Evolutionary conservation across 2,888 invertebrate genomes (phyloP), one percentile per base, ranked within the genome.

Genomic region (Syrista parreyssii): DNA sequence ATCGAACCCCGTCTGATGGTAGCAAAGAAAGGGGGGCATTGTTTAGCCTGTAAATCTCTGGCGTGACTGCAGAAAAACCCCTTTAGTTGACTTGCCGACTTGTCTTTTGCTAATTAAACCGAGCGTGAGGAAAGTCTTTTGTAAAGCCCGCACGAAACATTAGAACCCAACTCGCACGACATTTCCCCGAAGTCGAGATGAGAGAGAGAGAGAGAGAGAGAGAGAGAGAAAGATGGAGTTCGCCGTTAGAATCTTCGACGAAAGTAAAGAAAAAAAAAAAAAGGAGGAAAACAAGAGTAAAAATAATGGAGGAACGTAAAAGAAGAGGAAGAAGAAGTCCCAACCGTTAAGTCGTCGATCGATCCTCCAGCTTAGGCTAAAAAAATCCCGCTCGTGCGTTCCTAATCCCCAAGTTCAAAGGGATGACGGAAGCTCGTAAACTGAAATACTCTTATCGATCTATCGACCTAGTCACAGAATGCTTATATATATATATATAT

Each of bases 61-160:
- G 31, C 71, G 71, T 33, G 71, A 71, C 32, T 32, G 31, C 6
- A 12, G 31, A 71, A 32, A 71, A 12, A 31, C 4, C 9, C 31
- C 31, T 71, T 71, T 23, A 55, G 55, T 55, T 23, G 9, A 23
- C 55, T 55, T 55, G 55, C 55, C 55, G 55, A 55, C 71, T 71
- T 71, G 71, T 33, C 32, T 71, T 71, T 32, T n/a, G 71, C 71
- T 71, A 71, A 71, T 71, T 71, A 33, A 71, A 71, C 71, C 71
- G 15, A 33, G 71, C 71, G 32, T 31, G 32, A 33, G 71, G 71
- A 33, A 71, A 71, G 71, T 71, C 71, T 71, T 71, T 71, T 32
- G 32, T 71, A 12, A 33, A 33, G 33, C 32, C 32, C 71, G 33
- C 71, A 71, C 71, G 71, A 71, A 71, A 71, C 31, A 23, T 33